Percentiles rank a stretch among this genome's conserved stretches.
These are phyloP conservation scores for Hydropotes inermis DNA, from an alignment of 2,113 vertebrate species.

Conservation along the genomic window DNA sequence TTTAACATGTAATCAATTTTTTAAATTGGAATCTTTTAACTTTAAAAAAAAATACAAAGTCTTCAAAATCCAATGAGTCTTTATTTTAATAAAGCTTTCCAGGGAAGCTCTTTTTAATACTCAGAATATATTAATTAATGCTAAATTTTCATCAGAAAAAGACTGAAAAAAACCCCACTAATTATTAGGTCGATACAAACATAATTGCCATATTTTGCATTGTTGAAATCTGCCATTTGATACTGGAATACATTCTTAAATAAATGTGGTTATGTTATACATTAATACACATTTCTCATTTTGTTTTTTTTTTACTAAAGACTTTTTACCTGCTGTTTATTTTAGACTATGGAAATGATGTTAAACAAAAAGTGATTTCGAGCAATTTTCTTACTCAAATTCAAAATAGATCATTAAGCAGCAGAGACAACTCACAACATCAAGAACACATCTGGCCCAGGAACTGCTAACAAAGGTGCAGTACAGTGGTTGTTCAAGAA, in stretches of 20 bases:
- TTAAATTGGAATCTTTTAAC: not conserved
- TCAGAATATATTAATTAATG: not conserved
- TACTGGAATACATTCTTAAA: not conserved
- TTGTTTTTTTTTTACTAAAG: not conserved
- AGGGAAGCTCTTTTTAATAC: not conserved
- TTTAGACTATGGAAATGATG: not conserved
- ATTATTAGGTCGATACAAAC: not conserved
- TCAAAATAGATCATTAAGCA: not conserved
- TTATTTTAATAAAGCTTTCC: not conserved
- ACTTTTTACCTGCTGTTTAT: not conserved
- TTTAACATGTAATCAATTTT: conserved; percentile 18
- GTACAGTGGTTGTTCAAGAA: not conserved
- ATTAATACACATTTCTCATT: not conserved
- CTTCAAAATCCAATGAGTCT: not conserved
- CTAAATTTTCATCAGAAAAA: conserved; percentile 28
- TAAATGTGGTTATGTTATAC: not conserved
- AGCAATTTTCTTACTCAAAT: not conserved
- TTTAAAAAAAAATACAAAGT: not conserved
- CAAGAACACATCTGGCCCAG: not conserved
- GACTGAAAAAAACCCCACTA: not conserved
- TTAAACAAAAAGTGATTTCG: not conserved
- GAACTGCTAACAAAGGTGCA: not conserved
- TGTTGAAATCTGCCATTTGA: not conserved
- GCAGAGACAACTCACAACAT: not conserved
- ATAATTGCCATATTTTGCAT: not conserved